Conservation (phyloP, 35 echinoderm and acorn worm species). For the Apostichopus californicus region DNA sequence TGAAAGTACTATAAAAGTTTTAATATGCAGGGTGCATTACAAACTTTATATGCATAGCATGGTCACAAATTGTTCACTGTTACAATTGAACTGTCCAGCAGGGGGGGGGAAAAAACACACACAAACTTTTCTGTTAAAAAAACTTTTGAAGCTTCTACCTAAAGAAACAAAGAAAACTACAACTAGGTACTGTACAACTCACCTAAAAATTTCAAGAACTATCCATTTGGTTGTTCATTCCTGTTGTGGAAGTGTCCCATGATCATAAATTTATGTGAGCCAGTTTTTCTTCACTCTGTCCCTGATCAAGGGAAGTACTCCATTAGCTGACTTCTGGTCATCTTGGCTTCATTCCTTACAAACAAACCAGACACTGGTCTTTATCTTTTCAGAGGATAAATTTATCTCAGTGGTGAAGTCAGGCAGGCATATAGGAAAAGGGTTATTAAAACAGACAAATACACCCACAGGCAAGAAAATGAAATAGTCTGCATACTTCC, state of each 20-base stretch:
- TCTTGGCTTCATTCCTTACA: slow-evolving; percentile 1
- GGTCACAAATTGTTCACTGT: too few relatives aligned
- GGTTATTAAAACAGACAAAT: slow-evolving; percentile 15
- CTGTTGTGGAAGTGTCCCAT: neutral
- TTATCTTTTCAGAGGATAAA: neutral
- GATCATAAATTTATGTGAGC: too few relatives aligned
- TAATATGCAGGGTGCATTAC: too few relatives aligned
- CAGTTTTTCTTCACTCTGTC: neutral
- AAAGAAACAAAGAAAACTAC: too few relatives aligned
- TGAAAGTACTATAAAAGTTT: too few relatives aligned
- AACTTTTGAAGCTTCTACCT: too few relatives aligned
- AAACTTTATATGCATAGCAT: too few relatives aligned
- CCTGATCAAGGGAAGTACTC: neutral
- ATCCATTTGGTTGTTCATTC: neutral
- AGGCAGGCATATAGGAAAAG: slow-evolving; percentile 4
- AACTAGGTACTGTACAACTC: too few relatives aligned
- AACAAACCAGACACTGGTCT: neutral
- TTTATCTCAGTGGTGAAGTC: neutral
- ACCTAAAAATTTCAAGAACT: neutral
- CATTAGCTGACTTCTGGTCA: neutral
- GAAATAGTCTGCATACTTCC: slow-evolving; percentile 23
- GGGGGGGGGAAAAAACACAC: too few relatives aligned
- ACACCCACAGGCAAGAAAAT: neutral
- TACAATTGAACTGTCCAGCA: too few relatives aligned
- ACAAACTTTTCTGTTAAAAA: too few relatives aligned